Base-by-base conservation (phyloP, 2,113 vertebrate genomes). In the Epinephelus cyanopodus region DNA sequence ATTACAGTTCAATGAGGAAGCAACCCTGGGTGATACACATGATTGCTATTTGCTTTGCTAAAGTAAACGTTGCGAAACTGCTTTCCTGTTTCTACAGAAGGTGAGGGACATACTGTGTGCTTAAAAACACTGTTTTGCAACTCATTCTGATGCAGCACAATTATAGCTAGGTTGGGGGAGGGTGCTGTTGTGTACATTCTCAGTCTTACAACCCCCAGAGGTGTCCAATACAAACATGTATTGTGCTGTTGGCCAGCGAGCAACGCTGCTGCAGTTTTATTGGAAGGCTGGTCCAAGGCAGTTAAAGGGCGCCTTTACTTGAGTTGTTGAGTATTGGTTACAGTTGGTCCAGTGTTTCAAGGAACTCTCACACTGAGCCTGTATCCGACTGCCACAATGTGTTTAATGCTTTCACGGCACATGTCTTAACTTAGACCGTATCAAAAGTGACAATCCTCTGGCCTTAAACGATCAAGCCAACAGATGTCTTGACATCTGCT, bases 401-500 rank as follows among this genome's bases (percentile, higher is more conserved):
- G 63, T 71, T 86, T 64, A 25, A 78, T 60, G 27, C 48, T 77
- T 48, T 68, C 25, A 61, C 12, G 2, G 25, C 25, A 50, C 11
- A 33, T 80, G 42, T 47, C 0, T 68, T n/a, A 0, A 69, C 14
- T 74, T 17, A 62, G 6, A 39, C 54, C 5, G 1, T 33, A 74
- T 33, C 39, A 14, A 68, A 86, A 72, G 58, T 18, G 53, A 77
- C 71, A 74, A 78, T 82, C 77, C 50, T 54, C 54, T n/a, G 60
- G 77, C 54, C 61, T 75, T 50, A 68, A 74, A 76, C 33, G 1
- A 80, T 79, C 82, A 80, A 29, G 18, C 57, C 58, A 62, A 33
- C 79, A 90, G 82, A 80, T 87, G 85, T 87, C 39, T 29, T 13
- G 78, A 75, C 85, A 83, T 91, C 82, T 87, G 84, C 77, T 74